Evolutionary conservation across 2,888 invertebrate species (phyloP).

Genomic region (Lithophane semibrunnea): DNA sequence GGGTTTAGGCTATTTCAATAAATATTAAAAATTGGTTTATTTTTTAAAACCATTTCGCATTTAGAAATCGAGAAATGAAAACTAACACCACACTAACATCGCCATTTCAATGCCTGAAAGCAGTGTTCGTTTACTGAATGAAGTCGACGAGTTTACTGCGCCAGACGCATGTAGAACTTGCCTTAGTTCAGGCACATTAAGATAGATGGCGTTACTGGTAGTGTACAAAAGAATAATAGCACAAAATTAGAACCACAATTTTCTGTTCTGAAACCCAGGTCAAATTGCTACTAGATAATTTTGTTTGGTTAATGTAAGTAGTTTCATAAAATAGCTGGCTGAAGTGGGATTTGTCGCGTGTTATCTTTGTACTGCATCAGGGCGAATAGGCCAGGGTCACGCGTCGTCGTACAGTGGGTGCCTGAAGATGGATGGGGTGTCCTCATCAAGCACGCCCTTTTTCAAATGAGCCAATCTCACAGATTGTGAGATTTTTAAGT

Average conservation of each 20-base stretch:
- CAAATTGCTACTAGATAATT: neutral
- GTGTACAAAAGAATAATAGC: neutral
- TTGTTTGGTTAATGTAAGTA: neutral
- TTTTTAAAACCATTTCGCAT: neutral
- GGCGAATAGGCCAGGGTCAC: neutral
- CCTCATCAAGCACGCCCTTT: neutral
- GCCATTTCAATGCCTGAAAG: neutral
- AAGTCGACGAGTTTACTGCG: neutral
- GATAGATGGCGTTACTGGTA: slow-evolving; percentile 45
- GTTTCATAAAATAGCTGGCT: neutral
- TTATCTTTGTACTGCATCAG: neutral
- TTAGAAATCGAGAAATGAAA: neutral
- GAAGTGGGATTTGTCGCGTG: neutral
- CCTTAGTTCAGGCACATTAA: slow-evolving; percentile 1
- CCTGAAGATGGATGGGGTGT: neutral
- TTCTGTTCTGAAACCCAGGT: neutral
- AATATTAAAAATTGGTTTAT: neutral
- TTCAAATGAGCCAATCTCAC: neutral
- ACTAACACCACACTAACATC: neutral
- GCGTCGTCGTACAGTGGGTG: neutral
- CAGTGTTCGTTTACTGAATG: neutral
- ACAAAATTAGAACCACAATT: fast-evolving
- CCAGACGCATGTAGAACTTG: too few species aligned
- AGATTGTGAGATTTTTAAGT: too few species aligned
- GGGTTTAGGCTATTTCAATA: too few species aligned